Evolutionary conservation across 2,797 vertebrate genomes (phyloP).

Genomic region (Gadopsis bispinosus): DNA sequence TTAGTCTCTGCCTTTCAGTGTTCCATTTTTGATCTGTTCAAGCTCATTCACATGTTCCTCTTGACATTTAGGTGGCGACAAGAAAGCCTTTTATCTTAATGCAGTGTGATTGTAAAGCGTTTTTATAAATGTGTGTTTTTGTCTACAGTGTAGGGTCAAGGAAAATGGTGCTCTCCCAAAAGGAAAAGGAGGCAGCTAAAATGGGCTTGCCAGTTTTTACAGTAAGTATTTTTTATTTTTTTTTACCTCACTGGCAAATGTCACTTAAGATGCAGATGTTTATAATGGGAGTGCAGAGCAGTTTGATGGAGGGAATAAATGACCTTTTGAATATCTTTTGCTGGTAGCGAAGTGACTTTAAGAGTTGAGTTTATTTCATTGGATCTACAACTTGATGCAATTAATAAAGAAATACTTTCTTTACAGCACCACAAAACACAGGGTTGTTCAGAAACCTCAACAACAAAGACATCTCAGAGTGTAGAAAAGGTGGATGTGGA

Average conservation of each 20-base stretch:
- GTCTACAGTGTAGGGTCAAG: slow-evolving; percentile 84
- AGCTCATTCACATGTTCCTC: slow-evolving; percentile 13
- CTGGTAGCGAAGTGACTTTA: neutral
- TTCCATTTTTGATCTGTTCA: slow-evolving; percentile 10
- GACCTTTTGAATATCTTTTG: neutral
- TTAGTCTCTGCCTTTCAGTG: neutral
- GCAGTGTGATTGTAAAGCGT: slow-evolving; percentile 36
- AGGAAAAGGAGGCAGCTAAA: slow-evolving; percentile 94
- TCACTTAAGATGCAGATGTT: neutral
- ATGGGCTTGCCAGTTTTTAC: slow-evolving; percentile 94
- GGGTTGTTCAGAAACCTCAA: slow-evolving; percentile 57
- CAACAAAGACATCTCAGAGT: slow-evolving; percentile 55
- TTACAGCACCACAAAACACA: slow-evolving; percentile 83
- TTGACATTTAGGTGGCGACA: slow-evolving; percentile 16
- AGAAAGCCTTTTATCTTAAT: slow-evolving; percentile 12
- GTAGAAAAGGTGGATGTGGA: slow-evolving; percentile 55
- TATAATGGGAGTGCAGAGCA: neutral
- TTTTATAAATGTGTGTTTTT: slow-evolving; percentile 43
- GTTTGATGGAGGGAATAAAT: neutral
- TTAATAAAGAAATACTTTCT: slow-evolving; percentile 29
- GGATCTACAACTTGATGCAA: neutral
- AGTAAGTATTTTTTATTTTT: slow-evolving; percentile 73
- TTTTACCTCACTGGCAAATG: neutral
- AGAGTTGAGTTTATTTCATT: neutral
- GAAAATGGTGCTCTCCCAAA: slow-evolving; percentile 89